These are phyloP conservation scores for Taxidea taxus DNA, from an alignment of 2,113 vertebrate genomes.

Conservation along the genomic window DNA sequence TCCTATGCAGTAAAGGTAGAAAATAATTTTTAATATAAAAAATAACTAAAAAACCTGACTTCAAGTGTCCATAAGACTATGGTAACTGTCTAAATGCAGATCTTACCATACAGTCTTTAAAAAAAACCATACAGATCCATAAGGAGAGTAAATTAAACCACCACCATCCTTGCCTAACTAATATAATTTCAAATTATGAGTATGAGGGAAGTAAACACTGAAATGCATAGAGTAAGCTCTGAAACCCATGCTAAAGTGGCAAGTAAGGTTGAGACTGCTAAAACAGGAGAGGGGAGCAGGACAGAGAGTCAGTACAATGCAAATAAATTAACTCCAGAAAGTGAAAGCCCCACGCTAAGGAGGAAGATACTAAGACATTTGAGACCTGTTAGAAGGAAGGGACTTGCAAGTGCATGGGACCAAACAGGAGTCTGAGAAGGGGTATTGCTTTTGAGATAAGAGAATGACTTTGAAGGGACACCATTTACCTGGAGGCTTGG, in stretches of 20 bases:
- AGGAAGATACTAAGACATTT: background rate
- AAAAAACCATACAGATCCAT: background rate
- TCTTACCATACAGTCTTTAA: background rate
- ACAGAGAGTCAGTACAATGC: background rate
- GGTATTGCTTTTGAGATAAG: background rate
- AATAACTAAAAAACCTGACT: background rate
- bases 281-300: background rate
- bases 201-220: background rate
- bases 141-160: background rate
- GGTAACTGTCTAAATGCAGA: background rate
- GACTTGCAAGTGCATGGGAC: background rate
- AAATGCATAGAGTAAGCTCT: background rate
- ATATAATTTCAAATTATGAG: background rate
- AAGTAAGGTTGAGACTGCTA: background rate
- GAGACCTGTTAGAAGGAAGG: background rate
- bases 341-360: background rate
- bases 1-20: background rate
- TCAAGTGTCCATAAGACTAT: background rate
- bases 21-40: background rate
- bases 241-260: background rate
- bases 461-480: background rate
- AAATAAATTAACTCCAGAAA: background rate
- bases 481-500: background rate
- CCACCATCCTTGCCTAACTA: background rate
- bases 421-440: background rate